Base-by-base conservation (phyloP, 2,797 vertebrate species). In the Anguilla pacifica region DNA sequence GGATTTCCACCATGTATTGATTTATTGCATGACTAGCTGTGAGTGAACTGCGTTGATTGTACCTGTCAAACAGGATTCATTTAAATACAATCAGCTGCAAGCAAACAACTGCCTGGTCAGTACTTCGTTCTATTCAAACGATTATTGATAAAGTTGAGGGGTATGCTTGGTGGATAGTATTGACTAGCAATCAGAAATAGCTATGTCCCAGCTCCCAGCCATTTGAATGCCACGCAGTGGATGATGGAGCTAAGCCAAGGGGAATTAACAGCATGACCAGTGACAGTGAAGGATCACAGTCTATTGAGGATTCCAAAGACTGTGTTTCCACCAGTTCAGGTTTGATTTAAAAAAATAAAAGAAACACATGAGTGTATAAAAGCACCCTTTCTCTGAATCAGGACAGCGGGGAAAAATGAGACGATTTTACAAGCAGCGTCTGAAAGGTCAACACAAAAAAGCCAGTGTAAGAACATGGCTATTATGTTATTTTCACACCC, bases 11-110 rank as follows among this genome's bases (percentile, higher is more conserved):
- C 92, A 91, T 93, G 92, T 93, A 93, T 95, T 96, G 95, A 96
- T 96, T 95, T 95, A 95, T 95, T 93, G 94, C 94, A 93, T 93
- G 94, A 93, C 87, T 91, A 93, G 91, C 90, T 93, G 92, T 93
- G 92, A 92, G 92, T 92, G 95, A 93, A 91, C 89, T 88, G 92
- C 89, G 93, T 92, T 92, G 94, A 94, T 94, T 91, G 91, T 94
- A 91, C 94, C 94, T 94, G 94, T 94, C 93, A 92, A 87, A 89
- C 90, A 89, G 91, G 87, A 89, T 85, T 95, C 89, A 90, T 93
- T 94, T 93, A 93, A 92, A 95, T 90, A 90, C 91, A 94, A 94
- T 93, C 92, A 94, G 93, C 94, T 94, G 94, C 85, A 89, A 92
- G 55, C 93, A 92, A 94, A 93, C 92, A 90, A 89, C 92, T 92